Conservation (phyloP, 2,888 invertebrate species). For the Blomia tropicalis region DNA sequence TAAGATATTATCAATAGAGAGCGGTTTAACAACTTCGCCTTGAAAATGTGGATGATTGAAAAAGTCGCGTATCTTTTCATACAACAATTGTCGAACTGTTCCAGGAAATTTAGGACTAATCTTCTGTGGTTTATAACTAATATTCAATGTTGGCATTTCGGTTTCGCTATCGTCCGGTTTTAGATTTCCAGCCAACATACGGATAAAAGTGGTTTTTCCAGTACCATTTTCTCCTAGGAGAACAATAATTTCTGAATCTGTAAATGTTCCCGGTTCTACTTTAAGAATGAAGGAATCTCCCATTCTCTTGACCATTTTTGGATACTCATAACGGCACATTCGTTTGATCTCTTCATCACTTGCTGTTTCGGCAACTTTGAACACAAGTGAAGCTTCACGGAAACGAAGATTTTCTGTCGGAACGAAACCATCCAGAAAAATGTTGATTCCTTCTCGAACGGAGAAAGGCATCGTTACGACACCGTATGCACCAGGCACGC, state of each 20-base stretch:
- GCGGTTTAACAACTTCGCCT: slow-evolving; percentile 95
- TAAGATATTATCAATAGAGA: slow-evolving; percentile 89
- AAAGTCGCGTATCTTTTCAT: slow-evolving; percentile 92
- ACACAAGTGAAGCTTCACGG: slow-evolving; percentile 85
- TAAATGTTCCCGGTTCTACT: slow-evolving; percentile 81
- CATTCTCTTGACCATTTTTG: slow-evolving; percentile 59
- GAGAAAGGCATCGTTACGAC: slow-evolving; percentile 99
- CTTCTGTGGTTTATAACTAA: slow-evolving; percentile 99
- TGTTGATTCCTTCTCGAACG: slow-evolving; percentile 96
- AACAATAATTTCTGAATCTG: slow-evolving; percentile 96
- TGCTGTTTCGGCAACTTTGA: slow-evolving; percentile 95
- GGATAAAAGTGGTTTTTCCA: slow-evolving; percentile 96
- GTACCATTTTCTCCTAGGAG: slow-evolving; percentile 92
- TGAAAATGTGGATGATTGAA: slow-evolving; percentile 94
- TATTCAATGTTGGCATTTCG: slow-evolving; percentile 72
- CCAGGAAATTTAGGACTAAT: slow-evolving; percentile 94
- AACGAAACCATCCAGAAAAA: slow-evolving; percentile 96
- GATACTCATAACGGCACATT: slow-evolving; percentile 90
- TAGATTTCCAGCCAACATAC: slow-evolving; percentile 91
- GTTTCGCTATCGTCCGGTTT: slow-evolving; percentile 66
- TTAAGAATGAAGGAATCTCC: slow-evolving; percentile 49
- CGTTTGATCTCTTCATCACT: slow-evolving; percentile 92
- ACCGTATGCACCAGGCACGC: slow-evolving; percentile 94
- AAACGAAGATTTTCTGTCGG: slow-evolving; percentile 98
- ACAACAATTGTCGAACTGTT: slow-evolving; percentile 72